Conservation (phyloP, 2,113 vertebrate genomes). For the Nyctibius bracteatus region DNA sequence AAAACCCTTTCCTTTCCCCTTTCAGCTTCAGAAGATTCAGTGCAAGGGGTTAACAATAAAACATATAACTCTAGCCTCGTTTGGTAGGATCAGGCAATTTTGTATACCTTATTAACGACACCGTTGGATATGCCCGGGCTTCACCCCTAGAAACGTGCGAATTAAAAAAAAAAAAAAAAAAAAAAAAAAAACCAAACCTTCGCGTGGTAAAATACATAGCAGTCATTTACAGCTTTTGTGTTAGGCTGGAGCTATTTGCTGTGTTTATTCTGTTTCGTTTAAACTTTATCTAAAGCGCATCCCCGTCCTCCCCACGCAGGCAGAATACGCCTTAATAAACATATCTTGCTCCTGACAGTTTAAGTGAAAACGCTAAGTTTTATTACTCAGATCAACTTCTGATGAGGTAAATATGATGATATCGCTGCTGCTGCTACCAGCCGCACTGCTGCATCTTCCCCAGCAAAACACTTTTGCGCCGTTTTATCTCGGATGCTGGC, state of each 20-base stretch:
- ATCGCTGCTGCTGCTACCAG: not conserved
- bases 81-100: slow-evolving; percentile 62
- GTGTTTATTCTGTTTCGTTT: slow-evolving; percentile 21
- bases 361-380: slow-evolving; percentile 48
- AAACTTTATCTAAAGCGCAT: slow-evolving; percentile 44
- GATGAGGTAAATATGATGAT: slow-evolving; percentile 27
- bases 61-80: slow-evolving; percentile 66
- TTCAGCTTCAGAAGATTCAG: slow-evolving; percentile 84
- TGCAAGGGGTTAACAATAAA: slow-evolving; percentile 81
- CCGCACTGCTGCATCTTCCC: not conserved
- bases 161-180: not conserved
- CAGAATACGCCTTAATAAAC: slow-evolving; percentile 62
- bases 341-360: slow-evolving; percentile 69
- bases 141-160: slow-evolving; percentile 30
- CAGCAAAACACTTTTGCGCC: not conserved
- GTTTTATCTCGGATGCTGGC: slow-evolving; percentile 6
- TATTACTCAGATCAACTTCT: slow-evolving; percentile 63
- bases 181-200: not conserved
- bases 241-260: not conserved
- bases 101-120: slow-evolving; percentile 69
- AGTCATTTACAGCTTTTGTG: slow-evolving; percentile 21
- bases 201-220: not conserved
- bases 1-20: slow-evolving; percentile 81
- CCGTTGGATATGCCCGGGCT: not conserved
- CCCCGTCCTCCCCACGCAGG: not conserved